A percentile compares a stretch with the other conserved stretches of the same genome.
These are phyloP conservation scores for Phrynocephalus versicolor DNA, from an alignment of 2,113 vertebrate genomes.

Conservation along the genomic window DNA sequence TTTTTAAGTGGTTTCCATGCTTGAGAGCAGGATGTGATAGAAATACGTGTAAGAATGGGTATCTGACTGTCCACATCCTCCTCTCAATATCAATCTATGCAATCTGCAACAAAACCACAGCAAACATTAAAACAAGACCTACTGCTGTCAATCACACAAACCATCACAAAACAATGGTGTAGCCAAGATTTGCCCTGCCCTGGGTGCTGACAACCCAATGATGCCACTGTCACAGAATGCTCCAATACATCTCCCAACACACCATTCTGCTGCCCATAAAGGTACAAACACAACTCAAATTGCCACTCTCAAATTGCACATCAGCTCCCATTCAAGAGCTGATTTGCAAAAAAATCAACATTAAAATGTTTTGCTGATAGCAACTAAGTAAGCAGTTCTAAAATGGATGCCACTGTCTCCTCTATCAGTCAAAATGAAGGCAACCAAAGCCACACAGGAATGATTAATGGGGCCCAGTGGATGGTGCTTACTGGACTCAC, in stretches of 20 bases:
- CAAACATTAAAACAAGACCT: not conserved
- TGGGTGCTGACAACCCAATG: too few relatives aligned
- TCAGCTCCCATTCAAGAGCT: not conserved
- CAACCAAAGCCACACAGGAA: not conserved
- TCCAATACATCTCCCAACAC: not conserved
- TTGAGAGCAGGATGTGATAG: not conserved
- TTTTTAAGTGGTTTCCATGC: not conserved
- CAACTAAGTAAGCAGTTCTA: not conserved
- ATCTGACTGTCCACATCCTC: constrained; percentile 2
- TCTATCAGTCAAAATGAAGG: not conserved
- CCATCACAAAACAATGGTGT: too few relatives aligned
- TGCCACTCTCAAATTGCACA: not conserved
- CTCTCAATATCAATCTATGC: not conserved
- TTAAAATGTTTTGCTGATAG: not conserved
- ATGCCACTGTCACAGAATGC: too few relatives aligned
- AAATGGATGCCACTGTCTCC: not conserved
- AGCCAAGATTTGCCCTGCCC: too few relatives aligned
- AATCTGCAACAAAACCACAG: not conserved
- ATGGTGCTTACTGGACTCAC: not conserved
- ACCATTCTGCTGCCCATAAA: not conserved
- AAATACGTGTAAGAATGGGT: not conserved
- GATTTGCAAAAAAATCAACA: not conserved
- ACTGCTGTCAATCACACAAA: not conserved
- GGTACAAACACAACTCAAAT: not conserved
- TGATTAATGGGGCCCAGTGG: not conserved